A percentile compares a stretch with the other conserved stretches of the same genome.
Evolutionary conservation across 2,888 invertebrate species (phyloP).

Genomic region (Chymomyza caudatula): DNA sequence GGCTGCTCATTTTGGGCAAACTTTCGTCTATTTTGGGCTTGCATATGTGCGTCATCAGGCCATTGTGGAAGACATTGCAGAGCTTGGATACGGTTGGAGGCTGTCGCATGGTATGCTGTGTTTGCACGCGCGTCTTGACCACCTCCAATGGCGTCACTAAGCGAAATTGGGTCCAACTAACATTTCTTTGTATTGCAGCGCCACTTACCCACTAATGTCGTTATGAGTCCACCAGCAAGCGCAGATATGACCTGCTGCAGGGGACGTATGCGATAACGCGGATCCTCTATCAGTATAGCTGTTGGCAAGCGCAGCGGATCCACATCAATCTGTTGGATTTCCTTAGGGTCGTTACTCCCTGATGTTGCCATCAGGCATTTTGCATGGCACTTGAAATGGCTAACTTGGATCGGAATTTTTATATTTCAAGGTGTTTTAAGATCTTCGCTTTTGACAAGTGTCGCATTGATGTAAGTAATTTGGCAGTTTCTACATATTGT

Average conservation of each 20-base stretch:
- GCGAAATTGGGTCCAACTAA: background rate
- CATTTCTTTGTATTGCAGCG: no score
- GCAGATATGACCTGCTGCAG: conserved; percentile 69
- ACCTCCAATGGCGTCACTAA: conserved; percentile 98
- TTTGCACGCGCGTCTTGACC: conserved; percentile 96
- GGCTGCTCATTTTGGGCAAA: conserved; percentile 32
- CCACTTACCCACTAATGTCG: conserved; percentile 88
- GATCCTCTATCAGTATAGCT: conserved; percentile 81
- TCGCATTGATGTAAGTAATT: background rate
- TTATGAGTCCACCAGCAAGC: conserved; percentile 88
- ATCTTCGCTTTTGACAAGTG: background rate
- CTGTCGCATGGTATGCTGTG: conserved; percentile 82
- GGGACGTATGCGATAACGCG: conserved; percentile 82
- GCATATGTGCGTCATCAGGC: conserved; percentile 97
- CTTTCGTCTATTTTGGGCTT: conserved; percentile 80
- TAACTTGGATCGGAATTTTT: background rate
- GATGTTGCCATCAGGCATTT: background rate
- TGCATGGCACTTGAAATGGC: background rate
- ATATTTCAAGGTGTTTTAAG: background rate
- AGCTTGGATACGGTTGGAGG: conserved; percentile 87
- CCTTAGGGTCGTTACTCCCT: background rate
- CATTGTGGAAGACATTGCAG: conserved; percentile 97
- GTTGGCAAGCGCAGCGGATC: conserved; percentile 30
- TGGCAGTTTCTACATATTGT: no score
- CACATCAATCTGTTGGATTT: conserved; percentile 6